phyloP scores from a whole-genome alignment of 2,113 vertebrate genomes.

The Poecilia latipinna region DNA sequence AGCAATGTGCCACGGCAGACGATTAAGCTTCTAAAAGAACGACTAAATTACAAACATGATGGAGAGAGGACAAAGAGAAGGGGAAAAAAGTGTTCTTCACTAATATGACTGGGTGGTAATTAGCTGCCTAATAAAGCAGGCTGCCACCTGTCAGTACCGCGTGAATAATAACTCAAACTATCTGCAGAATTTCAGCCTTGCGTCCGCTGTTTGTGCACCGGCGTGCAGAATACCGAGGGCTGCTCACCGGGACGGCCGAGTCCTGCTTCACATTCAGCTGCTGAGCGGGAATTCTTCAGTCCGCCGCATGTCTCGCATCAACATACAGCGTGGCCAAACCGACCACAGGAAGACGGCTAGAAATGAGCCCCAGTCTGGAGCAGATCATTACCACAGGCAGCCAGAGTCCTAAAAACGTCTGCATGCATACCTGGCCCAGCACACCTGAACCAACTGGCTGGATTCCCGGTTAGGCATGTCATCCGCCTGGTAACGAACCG shows the following conservation, averaged over 20 bases:
- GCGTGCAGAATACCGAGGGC: slow-evolving; percentile 15
- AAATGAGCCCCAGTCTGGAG: background rate
- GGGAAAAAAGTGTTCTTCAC: slow-evolving; percentile 10
- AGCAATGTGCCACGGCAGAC: slow-evolving; percentile 24
- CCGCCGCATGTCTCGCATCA: background rate
- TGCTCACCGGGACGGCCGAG: slow-evolving; percentile 17
- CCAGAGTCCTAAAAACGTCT: background rate
- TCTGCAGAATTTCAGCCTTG: slow-evolving; percentile 18
- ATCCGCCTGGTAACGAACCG: background rate
- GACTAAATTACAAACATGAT: slow-evolving; percentile 24
- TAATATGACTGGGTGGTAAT: slow-evolving; percentile 47
- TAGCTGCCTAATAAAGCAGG: slow-evolving; percentile 51
- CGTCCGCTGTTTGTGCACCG: slow-evolving; percentile 26
- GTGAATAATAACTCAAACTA: slow-evolving; percentile 30
- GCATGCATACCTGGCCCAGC: too few relatives aligned
- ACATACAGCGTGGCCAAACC: background rate
- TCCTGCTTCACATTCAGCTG: slow-evolving; percentile 57
- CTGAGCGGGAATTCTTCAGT: slow-evolving; percentile 12
- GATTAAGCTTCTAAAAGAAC: slow-evolving; percentile 22
- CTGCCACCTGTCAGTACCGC: slow-evolving; percentile 47
- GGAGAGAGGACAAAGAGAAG: slow-evolving; percentile 1
- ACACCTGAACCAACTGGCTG: background rate
- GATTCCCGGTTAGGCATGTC: background rate
- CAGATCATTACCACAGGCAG: background rate
- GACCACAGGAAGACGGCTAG: background rate